Evolutionary conservation across 1,140 invertebrate species (phyloP), one percentile per base, ranked within the genome.

Genomic region (Drosophila eugracilis): DNA sequence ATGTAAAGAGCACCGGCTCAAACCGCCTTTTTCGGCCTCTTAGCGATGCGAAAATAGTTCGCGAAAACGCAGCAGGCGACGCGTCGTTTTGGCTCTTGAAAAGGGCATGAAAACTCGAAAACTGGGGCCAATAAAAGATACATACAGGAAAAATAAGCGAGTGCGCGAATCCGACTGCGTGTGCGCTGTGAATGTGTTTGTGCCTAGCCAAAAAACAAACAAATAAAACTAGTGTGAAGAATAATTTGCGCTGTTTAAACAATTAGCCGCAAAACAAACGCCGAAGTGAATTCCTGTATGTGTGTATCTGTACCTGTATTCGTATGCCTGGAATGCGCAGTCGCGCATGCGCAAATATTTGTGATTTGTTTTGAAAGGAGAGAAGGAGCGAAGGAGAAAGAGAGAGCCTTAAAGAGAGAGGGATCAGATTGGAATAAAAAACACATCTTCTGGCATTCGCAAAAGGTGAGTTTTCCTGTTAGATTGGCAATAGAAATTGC

Each of bases 91-190:
- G 66, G 47, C 71, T 84, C 71, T 78, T 49, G 28, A 79, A 86
- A 85, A 85, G 81, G 81, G 81, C 81, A 78, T 54, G 73, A 80
- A 80, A 81, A 81, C 72, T 74, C 53, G 67, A 86, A 81, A 85
- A 86, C 69, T 78, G 54, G 57, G 73, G 83, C 67, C 77, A 86
- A 85, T 85, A 88, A 81, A 85, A 85, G 81, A 86, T 86, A 86
- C 81, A 86, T 88, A 86, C 83, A 81, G 59, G 83, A 63, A 86
- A 74, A 77, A 85, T 41, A 85, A 74, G 59, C 72, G 73, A 77
- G 55, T 81, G 69, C 78, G 81, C 77, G 78, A 88, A 84, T 76
- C 72, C 62, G 42, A 54, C 39, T 74, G 69, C 69, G 48, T 72
- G 55, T 30, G 39, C 32, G 42, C 37, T 58, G 34, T 50, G 32